Conservation (phyloP, 2,113 vertebrate genomes). For the Chlorodrepanis virens region DNA sequence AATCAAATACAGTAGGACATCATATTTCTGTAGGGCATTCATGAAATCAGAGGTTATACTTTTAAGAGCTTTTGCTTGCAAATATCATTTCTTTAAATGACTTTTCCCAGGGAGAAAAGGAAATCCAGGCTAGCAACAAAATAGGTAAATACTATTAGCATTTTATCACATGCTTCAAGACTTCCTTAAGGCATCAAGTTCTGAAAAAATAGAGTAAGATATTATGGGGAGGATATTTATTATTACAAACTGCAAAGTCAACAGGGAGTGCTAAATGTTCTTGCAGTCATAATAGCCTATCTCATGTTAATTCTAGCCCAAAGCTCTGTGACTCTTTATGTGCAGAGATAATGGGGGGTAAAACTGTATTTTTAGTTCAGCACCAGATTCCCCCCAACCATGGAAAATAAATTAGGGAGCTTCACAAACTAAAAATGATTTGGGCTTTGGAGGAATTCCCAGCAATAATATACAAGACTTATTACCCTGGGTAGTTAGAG, state of each 20-base stretch:
- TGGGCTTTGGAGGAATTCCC: constrained; percentile 75
- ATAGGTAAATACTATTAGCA: constrained; percentile 65
- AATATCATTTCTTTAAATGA: constrained; percentile 64
- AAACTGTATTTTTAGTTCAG: constrained; percentile 73
- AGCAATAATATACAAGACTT: constrained; percentile 79
- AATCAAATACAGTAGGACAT: neutral
- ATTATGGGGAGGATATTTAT: constrained; percentile 87
- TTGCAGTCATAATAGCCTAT: constrained; percentile 87
- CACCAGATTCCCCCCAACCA: constrained; percentile 66
- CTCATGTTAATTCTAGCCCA: constrained; percentile 93
- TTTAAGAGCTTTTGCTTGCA: constrained; percentile 47
- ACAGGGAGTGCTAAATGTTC: constrained; percentile 90
- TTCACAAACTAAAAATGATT: constrained; percentile 72
- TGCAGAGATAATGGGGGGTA: constrained; percentile 79
- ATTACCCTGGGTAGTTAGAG: constrained; percentile 76
- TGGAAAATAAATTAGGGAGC: constrained; percentile 77
- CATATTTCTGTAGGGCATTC: constrained; percentile 34
- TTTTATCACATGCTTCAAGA: constrained; percentile 71
- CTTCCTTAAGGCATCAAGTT: constrained; percentile 69
- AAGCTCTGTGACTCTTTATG: constrained; percentile 83
- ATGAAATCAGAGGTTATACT: constrained; percentile 13
- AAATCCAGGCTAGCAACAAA: constrained; percentile 43
- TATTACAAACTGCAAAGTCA: constrained; percentile 85
- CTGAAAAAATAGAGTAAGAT: constrained; percentile 51
- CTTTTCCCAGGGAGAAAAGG: constrained; percentile 76